These are phyloP conservation scores for Microctenopoma steveboyesi DNA, from an alignment of 2,797 vertebrate species.

Conservation along the genomic window DNA sequence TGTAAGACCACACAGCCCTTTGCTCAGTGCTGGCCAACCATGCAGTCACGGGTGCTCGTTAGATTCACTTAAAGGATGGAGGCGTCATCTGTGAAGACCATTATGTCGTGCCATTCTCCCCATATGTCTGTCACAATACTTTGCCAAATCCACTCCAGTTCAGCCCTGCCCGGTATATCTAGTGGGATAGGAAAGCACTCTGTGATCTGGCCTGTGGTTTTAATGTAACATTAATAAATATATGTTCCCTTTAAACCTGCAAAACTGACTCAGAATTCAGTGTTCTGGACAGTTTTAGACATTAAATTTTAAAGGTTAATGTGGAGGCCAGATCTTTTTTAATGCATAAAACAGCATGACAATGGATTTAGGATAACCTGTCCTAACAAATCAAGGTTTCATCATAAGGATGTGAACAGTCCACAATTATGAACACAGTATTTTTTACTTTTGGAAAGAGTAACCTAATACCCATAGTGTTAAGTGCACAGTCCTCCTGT, in stretches of 20 bases:
- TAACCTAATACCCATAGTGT: conserved; percentile 57
- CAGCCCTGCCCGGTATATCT: conserved; percentile 54
- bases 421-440: conserved; percentile 59
- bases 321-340: conserved; percentile 51
- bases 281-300: conserved; percentile 45
- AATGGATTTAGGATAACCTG: conserved; percentile 48
- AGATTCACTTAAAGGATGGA: conserved; percentile 75
- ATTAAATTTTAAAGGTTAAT: conserved; percentile 58
- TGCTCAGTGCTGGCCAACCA: conserved; percentile 71
- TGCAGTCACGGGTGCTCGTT: conserved; percentile 76
- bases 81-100: conserved; percentile 81
- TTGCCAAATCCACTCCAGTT: conserved; percentile 66
- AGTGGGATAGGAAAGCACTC: conserved; percentile 40
- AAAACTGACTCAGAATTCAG: conserved; percentile 55
- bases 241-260: conserved; percentile 59
- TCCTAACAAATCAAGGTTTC: conserved; percentile 64
- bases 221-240: conserved; percentile 68
- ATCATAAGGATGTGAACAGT: conserved; percentile 57
- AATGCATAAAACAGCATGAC: conserved; percentile 45
- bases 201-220: conserved; percentile 61
- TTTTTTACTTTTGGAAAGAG: conserved; percentile 51
- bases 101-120: conserved; percentile 72
- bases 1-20: conserved; percentile 57
- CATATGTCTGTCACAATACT: conserved; percentile 53
- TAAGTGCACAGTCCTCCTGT: conserved; percentile 49